Evolutionary conservation across 2,888 invertebrate species (phyloP).

Genomic region (Orchesellides sinensis): DNA sequence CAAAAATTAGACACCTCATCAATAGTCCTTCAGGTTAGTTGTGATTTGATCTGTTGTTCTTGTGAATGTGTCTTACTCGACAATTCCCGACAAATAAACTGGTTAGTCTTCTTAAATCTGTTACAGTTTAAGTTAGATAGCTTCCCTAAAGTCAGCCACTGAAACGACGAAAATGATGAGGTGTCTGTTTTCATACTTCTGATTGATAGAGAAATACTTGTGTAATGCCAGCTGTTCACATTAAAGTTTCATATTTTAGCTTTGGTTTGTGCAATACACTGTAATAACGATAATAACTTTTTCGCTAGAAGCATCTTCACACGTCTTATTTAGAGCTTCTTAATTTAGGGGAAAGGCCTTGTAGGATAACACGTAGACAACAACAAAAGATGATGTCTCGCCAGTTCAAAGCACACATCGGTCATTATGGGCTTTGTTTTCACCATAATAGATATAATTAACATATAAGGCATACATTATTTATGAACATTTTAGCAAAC

Average conservation of each 20-base stretch:
- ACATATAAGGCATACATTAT: conserved; percentile 12
- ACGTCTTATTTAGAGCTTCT: background rate
- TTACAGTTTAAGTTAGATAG: too few relatives aligned
- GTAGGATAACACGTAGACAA: too few relatives aligned
- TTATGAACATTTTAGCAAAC: conserved; percentile 25
- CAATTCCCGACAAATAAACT: too few relatives aligned
- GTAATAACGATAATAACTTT: background rate
- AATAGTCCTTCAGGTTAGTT: too few relatives aligned
- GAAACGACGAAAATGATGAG: background rate
- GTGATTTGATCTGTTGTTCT: too few relatives aligned
- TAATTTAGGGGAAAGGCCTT: background rate
- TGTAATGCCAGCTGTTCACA: conserved; percentile 6
- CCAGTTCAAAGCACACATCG: background rate
- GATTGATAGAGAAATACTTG: conserved; percentile 8
- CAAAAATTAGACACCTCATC: conserved; percentile 11
- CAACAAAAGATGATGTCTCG: background rate
- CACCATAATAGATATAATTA: conserved; percentile 5
- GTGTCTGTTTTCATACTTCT: too few relatives aligned
- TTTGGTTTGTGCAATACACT: background rate
- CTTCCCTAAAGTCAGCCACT: conserved; percentile 8
- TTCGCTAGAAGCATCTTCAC: conserved; percentile 14
- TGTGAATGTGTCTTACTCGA: too few relatives aligned
- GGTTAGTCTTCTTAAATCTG: too few relatives aligned
- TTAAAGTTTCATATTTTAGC: conserved; percentile 2
- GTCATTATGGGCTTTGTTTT: background rate